Evolutionary conservation across 2,113 vertebrate species (phyloP).

Genomic region (Crotalus helleri): DNA sequence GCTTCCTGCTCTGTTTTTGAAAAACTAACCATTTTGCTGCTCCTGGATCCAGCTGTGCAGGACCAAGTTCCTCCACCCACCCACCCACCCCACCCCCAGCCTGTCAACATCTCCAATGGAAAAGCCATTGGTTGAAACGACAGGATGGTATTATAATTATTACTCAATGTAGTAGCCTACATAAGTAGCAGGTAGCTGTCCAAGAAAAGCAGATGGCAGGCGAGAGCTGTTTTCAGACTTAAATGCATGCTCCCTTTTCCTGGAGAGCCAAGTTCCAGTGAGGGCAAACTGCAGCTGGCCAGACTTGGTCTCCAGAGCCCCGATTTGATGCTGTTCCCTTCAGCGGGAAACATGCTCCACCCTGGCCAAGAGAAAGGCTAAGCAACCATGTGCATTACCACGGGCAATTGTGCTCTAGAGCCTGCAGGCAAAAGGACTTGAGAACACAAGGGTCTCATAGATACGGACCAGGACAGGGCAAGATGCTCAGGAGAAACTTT

Average conservation of each 20-base stretch:
- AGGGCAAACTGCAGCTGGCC: conserved; percentile 28
- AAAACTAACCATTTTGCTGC: background rate
- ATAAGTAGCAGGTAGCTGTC: conserved; percentile 26
- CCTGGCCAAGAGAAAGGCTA: background rate
- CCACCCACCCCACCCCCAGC: conserved; percentile 23
- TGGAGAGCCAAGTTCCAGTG: background rate
- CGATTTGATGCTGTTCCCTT: background rate
- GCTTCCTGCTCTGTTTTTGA: background rate
- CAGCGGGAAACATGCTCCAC: background rate
- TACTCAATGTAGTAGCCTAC: conserved; percentile 44
- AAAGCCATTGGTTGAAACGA: conserved; percentile 28
- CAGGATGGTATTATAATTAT: conserved; percentile 56
- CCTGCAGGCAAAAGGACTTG: too few species aligned
- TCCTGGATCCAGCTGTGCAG: background rate
- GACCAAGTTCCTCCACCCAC: conserved; percentile 9
- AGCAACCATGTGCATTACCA: background rate
- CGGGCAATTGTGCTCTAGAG: background rate
- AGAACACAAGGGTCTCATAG: background rate
- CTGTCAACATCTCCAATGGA: conserved; percentile 44
- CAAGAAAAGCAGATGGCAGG: conserved; percentile 55
- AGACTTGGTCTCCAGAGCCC: conserved; percentile 4
- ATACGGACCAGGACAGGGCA: background rate
- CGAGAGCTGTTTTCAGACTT: conserved; percentile 27
- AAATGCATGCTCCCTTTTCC: conserved; percentile 18
- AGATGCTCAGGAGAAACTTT: background rate